Base-by-base conservation (phyloP, 2,888 invertebrate genomes). In the Priocnemis perturbator region DNA sequence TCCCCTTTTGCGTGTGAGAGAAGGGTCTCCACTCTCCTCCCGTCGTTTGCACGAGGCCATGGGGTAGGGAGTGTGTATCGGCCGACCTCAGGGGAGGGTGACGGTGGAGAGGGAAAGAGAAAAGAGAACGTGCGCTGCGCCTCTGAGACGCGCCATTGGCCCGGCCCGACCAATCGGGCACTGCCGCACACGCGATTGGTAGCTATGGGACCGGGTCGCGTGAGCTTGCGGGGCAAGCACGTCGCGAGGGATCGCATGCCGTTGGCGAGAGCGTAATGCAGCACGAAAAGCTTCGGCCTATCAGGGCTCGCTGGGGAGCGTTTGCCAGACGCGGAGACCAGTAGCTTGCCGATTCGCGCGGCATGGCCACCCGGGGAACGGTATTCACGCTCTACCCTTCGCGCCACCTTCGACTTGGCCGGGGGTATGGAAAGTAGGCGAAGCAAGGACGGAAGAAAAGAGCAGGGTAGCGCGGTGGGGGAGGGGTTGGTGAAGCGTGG, bases 1-100 rank as follows among this genome's bases (percentile, higher is more conserved):
- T 86, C 85, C 86, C 88, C 87, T 86, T 86, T 87, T 85, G 86
- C 86, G 82, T 85, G 86, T 86, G 86, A 86, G 86, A 87, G 86
- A 84, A 83, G 81, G 71, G 77, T 74, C 69, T 71, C 78, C 78
- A 76, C 79, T 76, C 78, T 44, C 58, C 58, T 44, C 58, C 44
- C 44, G 58, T 37, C 37, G 37, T 37, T 37, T 37, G 37, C 37
- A 37, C 37, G 37, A 37, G 37, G 37, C 37, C 37, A 37, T 11
- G 37, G 37, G 62, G 62, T 60, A 47, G 37, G 37, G 37, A 37
- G 37, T 37, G 37, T 37, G 37, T 37, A 37, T 14, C 21, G 15
- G 53, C 21, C 21, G 11, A 53, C 17, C 37, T 37, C 15, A 53
- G 53, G 53, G 23, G 53, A 20, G 53, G 21, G 21, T 1, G 23